Percentiles rank a stretch among this genome's conserved stretches.
phyloP scores from a whole-genome alignment of 2,113 vertebrate genomes.

The Syrrhaptes paradoxus region DNA sequence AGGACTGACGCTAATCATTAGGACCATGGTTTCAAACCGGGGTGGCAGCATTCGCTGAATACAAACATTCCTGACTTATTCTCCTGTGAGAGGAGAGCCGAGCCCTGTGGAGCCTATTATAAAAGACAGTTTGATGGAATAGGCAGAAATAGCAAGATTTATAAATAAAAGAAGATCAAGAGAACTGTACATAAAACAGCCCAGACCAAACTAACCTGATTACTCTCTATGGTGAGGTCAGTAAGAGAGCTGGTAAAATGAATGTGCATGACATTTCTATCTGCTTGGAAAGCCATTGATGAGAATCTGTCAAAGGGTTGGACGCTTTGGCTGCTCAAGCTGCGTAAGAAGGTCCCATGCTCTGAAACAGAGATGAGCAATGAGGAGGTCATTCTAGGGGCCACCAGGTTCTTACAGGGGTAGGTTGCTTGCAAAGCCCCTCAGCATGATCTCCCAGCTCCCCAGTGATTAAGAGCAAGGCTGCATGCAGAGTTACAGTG shows the following conservation, averaged over 20 bases:
- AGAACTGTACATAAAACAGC: conserved; percentile 3
- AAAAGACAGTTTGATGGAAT: conserved; percentile 2
- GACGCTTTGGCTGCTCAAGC: neutral
- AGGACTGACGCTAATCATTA: neutral
- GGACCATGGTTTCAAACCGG: neutral
- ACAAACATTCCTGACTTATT: neutral
- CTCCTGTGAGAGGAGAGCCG: neutral
- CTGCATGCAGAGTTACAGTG: neutral
- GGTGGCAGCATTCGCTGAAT: neutral
- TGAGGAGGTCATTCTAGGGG: neutral
- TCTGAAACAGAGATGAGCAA: neutral
- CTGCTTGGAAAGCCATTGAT: neutral
- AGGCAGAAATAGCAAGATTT: neutral
- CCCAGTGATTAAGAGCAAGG: neutral
- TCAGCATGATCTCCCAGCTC: neutral
- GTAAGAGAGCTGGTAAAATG: neutral
- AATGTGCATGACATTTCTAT: neutral
- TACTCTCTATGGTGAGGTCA: neutral
- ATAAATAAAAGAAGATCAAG: conserved; percentile 24
- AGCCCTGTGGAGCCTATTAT: conserved; percentile 17
- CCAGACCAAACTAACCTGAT: conserved; percentile 13
- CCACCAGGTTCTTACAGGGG: neutral
- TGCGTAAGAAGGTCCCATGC: neutral
- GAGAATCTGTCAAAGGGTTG: neutral
- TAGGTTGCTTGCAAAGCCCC: neutral